phyloP scores from a whole-genome alignment of 2,888 invertebrate genomes.

The Andrena haemorrhoa region DNA sequence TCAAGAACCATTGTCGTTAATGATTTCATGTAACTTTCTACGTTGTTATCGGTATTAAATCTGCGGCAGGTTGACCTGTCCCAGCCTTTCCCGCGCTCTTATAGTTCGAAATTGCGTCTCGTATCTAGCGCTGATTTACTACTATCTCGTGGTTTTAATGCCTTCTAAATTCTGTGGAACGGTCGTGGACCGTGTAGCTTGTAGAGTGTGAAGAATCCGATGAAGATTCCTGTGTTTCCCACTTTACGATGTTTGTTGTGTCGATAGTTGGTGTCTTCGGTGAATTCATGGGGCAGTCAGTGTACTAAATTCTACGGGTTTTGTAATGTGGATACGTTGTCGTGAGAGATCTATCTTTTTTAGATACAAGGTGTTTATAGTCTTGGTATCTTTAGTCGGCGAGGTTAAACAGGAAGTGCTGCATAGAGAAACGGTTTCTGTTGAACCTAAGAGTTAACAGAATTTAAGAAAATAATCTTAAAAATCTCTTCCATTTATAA shows the following conservation, averaged over 20 bases:
- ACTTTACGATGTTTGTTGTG: conserved; percentile 10
- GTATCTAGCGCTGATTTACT: conserved; percentile 21
- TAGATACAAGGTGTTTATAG: neutral
- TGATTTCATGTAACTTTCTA: neutral
- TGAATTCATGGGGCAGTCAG: conserved; percentile 13
- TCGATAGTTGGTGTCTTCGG: conserved; percentile 9
- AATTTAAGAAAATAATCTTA: too few relatives aligned
- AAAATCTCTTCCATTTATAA: too few relatives aligned
- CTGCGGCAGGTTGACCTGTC: conserved; percentile 33
- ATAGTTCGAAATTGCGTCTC: conserved; percentile 1
- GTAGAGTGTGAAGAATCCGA: neutral
- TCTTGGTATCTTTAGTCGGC: neutral
- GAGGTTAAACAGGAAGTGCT: neutral
- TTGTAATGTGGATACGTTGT: neutral
- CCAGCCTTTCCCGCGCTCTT: conserved; percentile 24
- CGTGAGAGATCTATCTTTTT: conserved; percentile 7
- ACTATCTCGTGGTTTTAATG: conserved; percentile 2
- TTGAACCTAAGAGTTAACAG: too few relatives aligned
- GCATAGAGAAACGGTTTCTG: too few relatives aligned
- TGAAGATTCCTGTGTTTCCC: conserved; percentile 1
- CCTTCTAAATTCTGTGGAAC: conserved; percentile 11
- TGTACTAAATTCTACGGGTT: neutral
- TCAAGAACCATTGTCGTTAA: neutral
- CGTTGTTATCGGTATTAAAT: conserved; percentile 26
- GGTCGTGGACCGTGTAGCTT: neutral